Percentiles rank a stretch among this genome's conserved stretches.
Conservation (phyloP, 2,797 vertebrate species). For the Sebastes melanostomus region DNA sequence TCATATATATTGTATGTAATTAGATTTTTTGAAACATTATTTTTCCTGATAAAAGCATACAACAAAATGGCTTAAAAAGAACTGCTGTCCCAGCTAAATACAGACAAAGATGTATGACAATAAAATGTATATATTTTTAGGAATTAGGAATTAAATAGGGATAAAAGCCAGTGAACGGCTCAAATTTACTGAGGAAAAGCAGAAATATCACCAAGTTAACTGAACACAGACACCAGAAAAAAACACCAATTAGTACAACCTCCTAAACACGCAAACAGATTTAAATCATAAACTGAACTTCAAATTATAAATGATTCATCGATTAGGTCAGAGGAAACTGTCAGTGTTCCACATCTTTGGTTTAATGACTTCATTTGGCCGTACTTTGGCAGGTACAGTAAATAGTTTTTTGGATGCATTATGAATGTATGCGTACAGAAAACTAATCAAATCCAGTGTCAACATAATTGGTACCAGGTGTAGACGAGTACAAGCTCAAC, state of each 20-base stretch:
- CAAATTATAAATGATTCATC: not conserved
- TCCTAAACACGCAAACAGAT: not conserved
- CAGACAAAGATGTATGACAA: not conserved
- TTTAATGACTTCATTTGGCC: constrained; percentile 18
- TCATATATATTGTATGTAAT: not conserved
- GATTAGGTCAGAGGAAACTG: not conserved
- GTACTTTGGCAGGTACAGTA: not conserved
- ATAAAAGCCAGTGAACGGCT: not conserved
- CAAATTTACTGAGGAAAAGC: not conserved
- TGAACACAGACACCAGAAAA: not conserved
- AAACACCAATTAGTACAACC: not conserved
- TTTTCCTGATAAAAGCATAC: not conserved
- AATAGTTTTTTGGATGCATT: constrained; percentile 4
- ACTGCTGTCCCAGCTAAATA: not conserved
- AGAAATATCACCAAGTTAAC: not conserved
- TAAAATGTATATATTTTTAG: not conserved
- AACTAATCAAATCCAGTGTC: constrained; percentile 1
- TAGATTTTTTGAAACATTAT: not conserved
- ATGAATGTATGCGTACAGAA: not conserved
- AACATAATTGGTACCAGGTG: constrained; percentile 13
- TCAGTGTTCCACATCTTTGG: not conserved
- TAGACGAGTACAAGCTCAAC: not conserved
- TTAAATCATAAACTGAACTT: not conserved
- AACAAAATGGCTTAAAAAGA: not conserved
- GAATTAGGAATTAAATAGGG: not conserved